Evolutionary conservation across 2,113 vertebrate genomes (phyloP), one percentile per base, ranked within the genome.

Genomic region (Oriolus oriolus): DNA sequence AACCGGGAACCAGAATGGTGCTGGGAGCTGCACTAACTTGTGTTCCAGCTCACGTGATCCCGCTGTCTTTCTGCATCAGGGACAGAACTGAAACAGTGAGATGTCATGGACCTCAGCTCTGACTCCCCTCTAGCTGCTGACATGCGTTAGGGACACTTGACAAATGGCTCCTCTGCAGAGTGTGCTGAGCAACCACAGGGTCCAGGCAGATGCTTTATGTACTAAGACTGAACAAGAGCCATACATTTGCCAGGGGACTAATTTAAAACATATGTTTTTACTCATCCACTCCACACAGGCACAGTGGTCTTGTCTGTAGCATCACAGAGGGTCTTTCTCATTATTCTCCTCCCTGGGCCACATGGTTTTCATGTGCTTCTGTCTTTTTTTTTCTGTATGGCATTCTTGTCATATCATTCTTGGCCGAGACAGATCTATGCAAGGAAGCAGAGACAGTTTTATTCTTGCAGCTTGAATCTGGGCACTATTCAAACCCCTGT

Each of bases 71-170:
- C 70, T 83, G n/a, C n/a, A 65, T 23, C 41, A 44, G 24, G 39
- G 53, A 15, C 16, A 75, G 23, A 88, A 30, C 16, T 66, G 56
- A 54, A 66, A n/a, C 11, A 56, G 30, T 16, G 18, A 85, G 68
- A 39, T 35, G 15, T 26, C 0, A 1, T 61, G 39, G 35, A 7
- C 35, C 52, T 68, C 63, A 53, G 13, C 27, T 84, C 64, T 80
- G 41, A 39, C n/a, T 53, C 27, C 41, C 65, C 57, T 61, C 56
- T 39, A 31, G 31, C 37, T 66, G 65, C 65, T 91, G 60, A 31
- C 17, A 18, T 9, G 39, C 0, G 0, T 56, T 42, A 41, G 30
- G 54, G 41, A 66, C 39, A 30, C 22, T 18, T 2, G 2, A 35
- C 45, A 89, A 64, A 52, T 8, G 39, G 18, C 35, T 68, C 8